Base-by-base conservation (phyloP, 2,797 vertebrate species). In the Sebastes reedi region DNA sequence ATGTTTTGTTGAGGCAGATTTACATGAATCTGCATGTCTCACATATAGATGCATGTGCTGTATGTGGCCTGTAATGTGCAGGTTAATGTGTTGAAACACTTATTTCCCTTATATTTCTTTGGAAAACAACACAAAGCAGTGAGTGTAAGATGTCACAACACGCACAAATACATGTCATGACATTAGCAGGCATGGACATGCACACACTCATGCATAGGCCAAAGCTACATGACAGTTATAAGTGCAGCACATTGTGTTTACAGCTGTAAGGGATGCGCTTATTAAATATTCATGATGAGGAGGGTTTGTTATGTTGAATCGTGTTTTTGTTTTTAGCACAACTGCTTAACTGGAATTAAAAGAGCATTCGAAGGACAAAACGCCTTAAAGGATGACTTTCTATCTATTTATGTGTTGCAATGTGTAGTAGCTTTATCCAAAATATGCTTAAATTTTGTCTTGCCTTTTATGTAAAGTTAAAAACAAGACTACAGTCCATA, bases 231-330 rank as follows among this genome's bases (percentile, higher is more conserved):
- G 72, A 59, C 32, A 64, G 30, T 52, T 58, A 5, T 36, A 61
- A 74, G 8, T 54, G 60, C 34, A 64, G 8, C 14, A 75, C 29
- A 50, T 52, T 89, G 66, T 80, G 65, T 82, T 90, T 80, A 78
- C 65, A 76, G 76, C 72, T 67, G 50, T 66, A 77, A 76, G 75
- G 36, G 29, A 73, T 42, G 22, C 20, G 8, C 13, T 54, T 14
- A 71, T 91, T 75, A 39, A 88, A 77, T 72, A 86, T 88, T 83
- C n/a, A 87, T 77, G 52, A 82, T 69, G 24, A 84, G 22, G 55
- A 71, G 64, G 52, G 68, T 87, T 88, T 59, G 61, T 81, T 80
- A 67, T 78, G 84, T 82, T 74, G 52, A 46, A 67, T 75, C 50
- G 6, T 79, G 83, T 80, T 83, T 88, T 81, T 89, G 75, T 86